Evolutionary conservation across 2,113 vertebrate species (phyloP).

Genomic region (Gymnocephalus cernua): DNA sequence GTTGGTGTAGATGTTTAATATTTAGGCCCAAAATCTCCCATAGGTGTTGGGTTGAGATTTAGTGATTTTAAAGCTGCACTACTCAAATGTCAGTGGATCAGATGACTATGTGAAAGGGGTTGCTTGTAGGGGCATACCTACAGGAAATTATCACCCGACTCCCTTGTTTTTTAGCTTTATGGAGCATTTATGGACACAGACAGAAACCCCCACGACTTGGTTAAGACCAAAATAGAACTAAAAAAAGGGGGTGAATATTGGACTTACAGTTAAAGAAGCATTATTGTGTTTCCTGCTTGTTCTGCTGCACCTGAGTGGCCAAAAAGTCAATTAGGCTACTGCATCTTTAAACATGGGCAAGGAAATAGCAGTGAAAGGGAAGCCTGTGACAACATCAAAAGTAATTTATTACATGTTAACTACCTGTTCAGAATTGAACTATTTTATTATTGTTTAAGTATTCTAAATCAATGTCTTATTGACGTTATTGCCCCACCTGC

Average conservation of each 20-base stretch:
- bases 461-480: neutral
- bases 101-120: neutral
- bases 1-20: neutral
- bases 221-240: neutral
- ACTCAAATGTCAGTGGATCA: neutral
- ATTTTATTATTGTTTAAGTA: neutral
- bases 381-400: neutral
- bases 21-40: neutral
- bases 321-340: neutral
- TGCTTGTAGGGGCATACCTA: neutral
- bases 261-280: too few relatives aligned
- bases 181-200: neutral
- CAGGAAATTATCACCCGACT: neutral
- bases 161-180: neutral
- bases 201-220: neutral
- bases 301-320: neutral
- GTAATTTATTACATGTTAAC: neutral
- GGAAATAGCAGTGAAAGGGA: neutral
- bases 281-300: neutral
- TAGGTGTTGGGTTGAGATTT: neutral
- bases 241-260: neutral
- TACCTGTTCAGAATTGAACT: neutral
- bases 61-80: neutral
- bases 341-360: neutral
- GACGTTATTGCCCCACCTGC: neutral